Evolutionary conservation across 2,113 vertebrate species (phyloP), one percentile per base, ranked within the genome.

Genomic region (Elgaria multicarinata): DNA sequence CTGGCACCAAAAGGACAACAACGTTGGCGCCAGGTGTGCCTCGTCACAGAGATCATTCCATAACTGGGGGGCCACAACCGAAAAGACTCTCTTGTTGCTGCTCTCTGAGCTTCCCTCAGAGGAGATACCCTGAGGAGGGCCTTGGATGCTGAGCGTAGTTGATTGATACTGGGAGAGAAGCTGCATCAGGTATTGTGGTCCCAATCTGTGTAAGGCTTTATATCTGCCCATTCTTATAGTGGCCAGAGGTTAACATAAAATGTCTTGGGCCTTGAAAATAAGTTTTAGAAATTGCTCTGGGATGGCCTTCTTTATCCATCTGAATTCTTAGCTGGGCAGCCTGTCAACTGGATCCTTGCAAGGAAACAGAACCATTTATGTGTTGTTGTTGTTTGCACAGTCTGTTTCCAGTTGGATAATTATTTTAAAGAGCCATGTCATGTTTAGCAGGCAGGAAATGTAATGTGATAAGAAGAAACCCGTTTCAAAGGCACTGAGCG

Each of bases 351-450:
- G 39, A 55, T 87, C 92, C 88, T 90, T 87, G 28, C 33, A 83
- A 74, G 85, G 92, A 87, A 33, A 39, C 20, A 76, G 80, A 93
- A 88, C 88, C 72, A 87, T 92, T 90, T 91, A 89, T 91, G 20
- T n/a, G n/a, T n/a, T n/a, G n/a, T n/a, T n/a, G n/a, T 95, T 88
- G 93, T 92, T 92, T 91, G 90, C 74, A 72, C 36, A 91, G 82
- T 92, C 93, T 87, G 78, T 95, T 95, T 95, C 82, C 90, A 93
- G 46, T 91, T 53, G 85, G 44, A 79, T 90, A 86, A 90, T 95
- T 93, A 87, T 93, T 95, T 93, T 90, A 93, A 93, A 92, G 86
- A 53, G 46, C 83, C 42, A 87, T 50, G 33, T 89, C 88, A 89
- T 42, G 75, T 66, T 93, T 77, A 92, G 82, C 0, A 3, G 80